These are phyloP conservation scores for Antrozous pallidus DNA, from an alignment of 2,797 vertebrate genomes.

Conservation along the genomic window DNA sequence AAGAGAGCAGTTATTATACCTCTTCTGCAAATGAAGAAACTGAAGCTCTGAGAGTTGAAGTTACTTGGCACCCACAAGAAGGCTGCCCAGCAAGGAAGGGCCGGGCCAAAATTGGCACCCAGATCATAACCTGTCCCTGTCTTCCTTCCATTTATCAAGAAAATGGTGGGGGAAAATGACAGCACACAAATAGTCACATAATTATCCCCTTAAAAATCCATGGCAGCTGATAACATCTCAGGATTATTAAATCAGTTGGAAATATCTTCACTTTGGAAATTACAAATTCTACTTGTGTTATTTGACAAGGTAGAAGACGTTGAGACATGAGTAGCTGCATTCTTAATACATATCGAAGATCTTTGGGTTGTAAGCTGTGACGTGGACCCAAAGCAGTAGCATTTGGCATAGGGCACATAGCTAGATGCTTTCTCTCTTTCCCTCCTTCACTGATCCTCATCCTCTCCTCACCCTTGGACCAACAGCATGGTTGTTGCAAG, in stretches of 20 bases:
- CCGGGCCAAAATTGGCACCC: background rate
- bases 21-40: background rate
- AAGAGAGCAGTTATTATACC: background rate
- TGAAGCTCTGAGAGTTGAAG: background rate
- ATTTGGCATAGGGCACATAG: background rate
- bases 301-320: background rate
- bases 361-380: background rate
- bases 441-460: background rate
- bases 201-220: background rate
- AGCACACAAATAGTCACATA: background rate
- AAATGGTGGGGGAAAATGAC: background rate
- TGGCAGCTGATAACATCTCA: background rate
- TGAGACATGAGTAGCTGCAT: background rate
- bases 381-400: background rate
- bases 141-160: background rate
- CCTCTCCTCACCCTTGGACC: background rate
- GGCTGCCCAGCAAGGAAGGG: background rate
- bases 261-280: constrained; percentile 26
- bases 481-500: background rate
- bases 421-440: background rate
- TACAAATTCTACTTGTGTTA: background rate
- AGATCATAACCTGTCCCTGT: background rate
- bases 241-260: constrained; percentile 4
- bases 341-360: background rate
- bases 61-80: background rate